Percentiles rank a stretch among this genome's conserved stretches.
Conservation (phyloP, 2,888 invertebrate genomes). For the Euzophera pinguis region DNA sequence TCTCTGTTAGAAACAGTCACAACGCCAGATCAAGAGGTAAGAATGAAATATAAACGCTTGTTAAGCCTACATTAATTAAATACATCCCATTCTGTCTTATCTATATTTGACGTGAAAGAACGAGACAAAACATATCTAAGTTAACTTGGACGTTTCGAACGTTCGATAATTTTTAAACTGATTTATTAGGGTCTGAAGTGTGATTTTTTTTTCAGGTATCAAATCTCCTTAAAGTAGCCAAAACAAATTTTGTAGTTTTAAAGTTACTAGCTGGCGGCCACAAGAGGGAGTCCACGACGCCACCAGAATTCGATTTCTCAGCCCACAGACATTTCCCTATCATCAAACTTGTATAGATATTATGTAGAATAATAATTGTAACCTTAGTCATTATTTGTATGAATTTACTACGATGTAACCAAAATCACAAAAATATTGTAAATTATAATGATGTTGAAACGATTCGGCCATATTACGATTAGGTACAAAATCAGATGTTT, state of each 20-base stretch:
- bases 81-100: too few species aligned
- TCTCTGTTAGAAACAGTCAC: slow-evolving; percentile 90
- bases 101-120: too few species aligned
- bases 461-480: not conserved
- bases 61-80: too few species aligned
- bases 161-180: too few species aligned
- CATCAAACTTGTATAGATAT: slow-evolving; percentile 82
- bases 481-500: too few species aligned
- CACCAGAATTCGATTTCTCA: slow-evolving; percentile 95
- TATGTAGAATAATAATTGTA: not conserved
- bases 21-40: slow-evolving; percentile 89
- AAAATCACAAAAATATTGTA: not conserved
- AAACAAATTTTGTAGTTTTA: slow-evolving; percentile 97
- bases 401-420: slow-evolving; percentile 2
- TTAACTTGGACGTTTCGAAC: too few species aligned
- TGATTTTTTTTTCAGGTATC: slow-evolving; percentile 81
- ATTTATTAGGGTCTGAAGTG: too few species aligned
- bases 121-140: too few species aligned
- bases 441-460: not conserved
- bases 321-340: slow-evolving; percentile 94
- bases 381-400: slow-evolving; percentile 6
- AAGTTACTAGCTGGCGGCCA: slow-evolving; percentile 96
- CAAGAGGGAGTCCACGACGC: slow-evolving; percentile 89
- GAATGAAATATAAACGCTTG: slow-evolving; percentile 13
- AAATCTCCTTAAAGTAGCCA: slow-evolving; percentile 92